phyloP scores from a whole-genome alignment of 2,888 invertebrate genomes.

The Drosophila cyrtoloma region DNA sequence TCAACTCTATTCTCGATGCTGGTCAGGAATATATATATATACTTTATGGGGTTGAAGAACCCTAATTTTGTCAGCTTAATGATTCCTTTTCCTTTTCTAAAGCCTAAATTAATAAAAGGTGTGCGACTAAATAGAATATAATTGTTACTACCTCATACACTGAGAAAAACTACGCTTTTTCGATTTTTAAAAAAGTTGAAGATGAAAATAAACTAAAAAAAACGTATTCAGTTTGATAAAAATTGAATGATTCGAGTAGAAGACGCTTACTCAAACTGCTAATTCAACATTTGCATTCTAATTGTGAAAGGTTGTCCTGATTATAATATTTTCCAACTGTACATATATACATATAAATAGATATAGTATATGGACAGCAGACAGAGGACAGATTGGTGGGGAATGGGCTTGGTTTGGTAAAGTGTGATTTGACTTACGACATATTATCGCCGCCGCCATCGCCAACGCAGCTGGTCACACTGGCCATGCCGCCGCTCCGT shows the following conservation, averaged over 20 bases:
- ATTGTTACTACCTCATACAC: not conserved
- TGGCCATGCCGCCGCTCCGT: conserved; percentile 80
- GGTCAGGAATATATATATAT: not conserved
- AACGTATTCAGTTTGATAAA: not conserved
- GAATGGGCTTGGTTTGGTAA: not conserved
- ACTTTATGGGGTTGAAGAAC: not conserved
- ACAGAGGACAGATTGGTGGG: not conserved
- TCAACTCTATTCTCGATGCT: not conserved
- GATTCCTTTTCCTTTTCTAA: not conserved
- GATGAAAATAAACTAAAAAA: not conserved
- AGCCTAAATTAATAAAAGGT: not conserved
- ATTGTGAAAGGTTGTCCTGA: not conserved
- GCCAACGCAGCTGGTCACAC: conserved; percentile 81
- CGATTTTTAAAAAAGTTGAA: not conserved
- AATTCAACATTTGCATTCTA: not conserved
- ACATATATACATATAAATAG: too few relatives aligned
- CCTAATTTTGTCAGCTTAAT: not conserved
- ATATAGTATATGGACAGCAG: not conserved
- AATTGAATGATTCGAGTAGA: not conserved
- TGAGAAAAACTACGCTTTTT: not conserved
- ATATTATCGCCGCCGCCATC: conserved; percentile 82
- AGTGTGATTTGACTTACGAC: conserved; percentile 75
- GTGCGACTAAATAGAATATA: not conserved
- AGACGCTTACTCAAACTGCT: not conserved
- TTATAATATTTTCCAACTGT: not conserved